Evolutionary conservation across 2,888 invertebrate species (phyloP), one percentile per base, ranked within the genome.

Genomic region (Tetheella fluctuosa): DNA sequence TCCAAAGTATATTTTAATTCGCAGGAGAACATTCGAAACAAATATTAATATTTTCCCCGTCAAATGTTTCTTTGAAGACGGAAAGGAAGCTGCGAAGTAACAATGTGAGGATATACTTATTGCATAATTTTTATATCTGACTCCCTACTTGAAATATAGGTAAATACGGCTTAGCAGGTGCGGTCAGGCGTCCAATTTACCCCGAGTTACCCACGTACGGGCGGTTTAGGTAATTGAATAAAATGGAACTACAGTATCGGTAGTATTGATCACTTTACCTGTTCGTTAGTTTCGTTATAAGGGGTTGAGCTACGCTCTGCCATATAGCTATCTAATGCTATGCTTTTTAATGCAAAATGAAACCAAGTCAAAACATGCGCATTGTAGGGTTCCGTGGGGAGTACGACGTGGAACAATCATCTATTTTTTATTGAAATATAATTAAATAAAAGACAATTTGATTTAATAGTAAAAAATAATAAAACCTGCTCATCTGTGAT

Each of bases 201-300:
- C 52, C 54, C 55, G 60, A 77, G 68, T 70, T 60, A 57, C 57
- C 58, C 61, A 59, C 61, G 61, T 58, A 61, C 60, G 61, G 59
- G 56, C 56, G 64, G 65, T 58, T 69, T 65, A 62, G 25, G 54
- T 68, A 77, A 77, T 80, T 68, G 71, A 76, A 77, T 75, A 68
- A 74, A 69, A 70, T 61, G 62, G 65, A 62, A 68, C 67, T 28
- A 59, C 52, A 59, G 65, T 65, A 74, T 75, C 68, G 71, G 60
- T 39, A 17, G 62, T 69, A 76, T 74, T 71, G 72, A 71, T 28
- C 54, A 48, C 53, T 54, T 54, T n/a, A 20, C 42, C 42, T 48
- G 42, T 6, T 20, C 23, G 54, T 34, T 55, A 55, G 3, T 34
- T 55, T 12, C 23, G 34, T 12, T 55, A 12, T n/a, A 34, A 17